These are phyloP conservation scores for Heliocidaris erythrogramma DNA, from an alignment of 35 echinoderm and acorn worm genomes.

Conservation along the genomic window DNA sequence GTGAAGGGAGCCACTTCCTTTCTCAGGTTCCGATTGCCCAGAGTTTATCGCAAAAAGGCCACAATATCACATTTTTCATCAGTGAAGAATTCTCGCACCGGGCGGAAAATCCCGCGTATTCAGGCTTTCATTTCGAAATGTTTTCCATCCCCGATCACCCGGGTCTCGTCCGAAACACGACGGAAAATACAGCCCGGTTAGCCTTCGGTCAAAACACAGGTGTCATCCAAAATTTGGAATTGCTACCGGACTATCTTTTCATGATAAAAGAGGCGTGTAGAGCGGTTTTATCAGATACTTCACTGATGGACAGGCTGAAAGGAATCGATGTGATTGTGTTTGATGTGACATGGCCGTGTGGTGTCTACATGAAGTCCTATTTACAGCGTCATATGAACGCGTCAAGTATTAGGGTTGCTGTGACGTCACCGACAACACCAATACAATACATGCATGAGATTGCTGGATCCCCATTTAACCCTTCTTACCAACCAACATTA, in stretches of 20 bases:
- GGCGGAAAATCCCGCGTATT: background rate
- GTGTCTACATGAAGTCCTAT: conserved; percentile 16
- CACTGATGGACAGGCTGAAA: background rate
- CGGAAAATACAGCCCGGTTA: background rate
- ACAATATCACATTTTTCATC: conserved; percentile 16
- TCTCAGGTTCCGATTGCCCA: background rate
- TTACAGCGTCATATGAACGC: background rate
- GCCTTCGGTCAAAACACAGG: background rate
- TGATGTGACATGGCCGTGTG: conserved; percentile 28
- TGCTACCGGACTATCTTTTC: background rate
- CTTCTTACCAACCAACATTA: conserved; percentile 21
- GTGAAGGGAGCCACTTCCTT: conserved; percentile 31
- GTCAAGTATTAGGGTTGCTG: background rate
- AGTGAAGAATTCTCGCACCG: background rate
- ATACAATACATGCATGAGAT: background rate
- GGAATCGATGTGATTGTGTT: background rate
- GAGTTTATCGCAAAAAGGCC: conserved; percentile 11
- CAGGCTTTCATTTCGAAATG: conserved; percentile 12
- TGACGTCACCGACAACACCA: background rate
- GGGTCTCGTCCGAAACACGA: background rate
- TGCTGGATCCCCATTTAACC: conserved; percentile 24
- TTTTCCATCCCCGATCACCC: background rate
- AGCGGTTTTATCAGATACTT: background rate
- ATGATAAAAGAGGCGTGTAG: background rate
- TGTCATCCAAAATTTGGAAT: background rate